Evolutionary conservation across 2,797 vertebrate species (phyloP), one percentile per base, ranked within the genome.

Genomic region (Phyllotis vaccarum): DNA sequence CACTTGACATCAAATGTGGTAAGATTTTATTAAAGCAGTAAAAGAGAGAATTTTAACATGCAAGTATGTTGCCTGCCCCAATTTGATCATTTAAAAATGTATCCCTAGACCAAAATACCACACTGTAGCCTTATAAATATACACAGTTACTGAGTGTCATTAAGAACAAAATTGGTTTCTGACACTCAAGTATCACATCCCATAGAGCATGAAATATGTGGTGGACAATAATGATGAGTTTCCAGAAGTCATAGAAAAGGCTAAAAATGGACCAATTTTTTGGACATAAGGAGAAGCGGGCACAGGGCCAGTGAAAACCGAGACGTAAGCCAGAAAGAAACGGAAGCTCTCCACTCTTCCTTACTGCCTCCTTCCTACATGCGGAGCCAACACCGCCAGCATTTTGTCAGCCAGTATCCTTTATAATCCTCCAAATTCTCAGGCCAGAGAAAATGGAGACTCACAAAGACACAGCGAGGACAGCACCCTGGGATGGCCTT

Each of bases 271-370:
- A 94, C 92, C 60, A 9, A 87, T 85, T 89, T 95, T 97, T 86
- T 58, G 64, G 81, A 97, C 95, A 96, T 91, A 96, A 97, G 95
- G 95, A 91, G 95, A 94, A 96, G 52, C 21, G 95, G 95, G 96
- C 97, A 86, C 1, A 2, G 86, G 94, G 94, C 91, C 97, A 96
- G 52, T 90, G 89, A 89, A 95, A 97, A 96, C 14, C 60, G 91
- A 95, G 80, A 95, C 93, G 83, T 62, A 91, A 96, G 94, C 97
- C 96, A 97, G 93, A 95, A 97, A 95, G 90, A 96, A 95, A 92
- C 49, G 80, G 85, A 96, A 90, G 92, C 89, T 93, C 91, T 93
- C 93, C n/a, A 60, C 66, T 85, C 86, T 80, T 97, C 89, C 87
- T 96, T 95, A 94, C 88, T 62, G 56, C 72, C 56, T 81, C 91